These are phyloP conservation scores for Holothuria scabra DNA, from an alignment of 53 echinoderm and acorn worm genomes.

Conservation along the genomic window DNA sequence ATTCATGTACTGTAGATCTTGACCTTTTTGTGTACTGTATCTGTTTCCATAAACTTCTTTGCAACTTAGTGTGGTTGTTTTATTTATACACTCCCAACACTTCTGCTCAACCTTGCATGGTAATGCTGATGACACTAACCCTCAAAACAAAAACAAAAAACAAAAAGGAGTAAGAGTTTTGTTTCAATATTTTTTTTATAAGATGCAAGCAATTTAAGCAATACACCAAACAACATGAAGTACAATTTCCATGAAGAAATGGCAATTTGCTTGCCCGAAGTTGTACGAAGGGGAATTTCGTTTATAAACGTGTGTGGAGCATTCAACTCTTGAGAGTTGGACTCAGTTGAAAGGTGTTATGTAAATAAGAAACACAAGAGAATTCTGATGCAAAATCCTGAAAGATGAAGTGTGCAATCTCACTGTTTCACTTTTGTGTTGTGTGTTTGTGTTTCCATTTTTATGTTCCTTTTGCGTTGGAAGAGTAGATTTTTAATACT, in stretches of 20 bases:
- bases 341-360: too few species aligned
- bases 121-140: constrained; percentile 44
- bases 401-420: constrained; percentile 20
- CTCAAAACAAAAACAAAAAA: constrained; percentile 9
- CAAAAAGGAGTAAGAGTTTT: neutral
- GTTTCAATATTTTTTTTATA: neutral
- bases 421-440: constrained; percentile 35
- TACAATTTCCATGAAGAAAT: too few species aligned
- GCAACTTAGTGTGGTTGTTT: constrained; percentile 37
- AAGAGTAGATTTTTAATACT: constrained; percentile 23
- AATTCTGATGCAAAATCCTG: too few species aligned
- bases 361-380: too few species aligned
- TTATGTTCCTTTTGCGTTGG: constrained; percentile 15
- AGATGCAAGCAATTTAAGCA: constrained; percentile 34
- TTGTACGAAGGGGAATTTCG: too few species aligned
- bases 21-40: constrained; percentile 37
- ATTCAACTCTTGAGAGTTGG: too few species aligned
- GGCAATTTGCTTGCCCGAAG: too few species aligned
- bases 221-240: constrained; percentile 10
- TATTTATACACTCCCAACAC: constrained; percentile 32
- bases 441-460: constrained; percentile 31
- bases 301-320: too few species aligned
- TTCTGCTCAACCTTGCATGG: constrained; percentile 43
- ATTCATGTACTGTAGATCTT: constrained; percentile 34
- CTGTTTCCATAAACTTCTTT: constrained; percentile 42